Evolutionary conservation across 64 coral and sea anemone species (phyloP), one percentile per base, ranked within the genome.

Genomic region (Actinia equina): DNA sequence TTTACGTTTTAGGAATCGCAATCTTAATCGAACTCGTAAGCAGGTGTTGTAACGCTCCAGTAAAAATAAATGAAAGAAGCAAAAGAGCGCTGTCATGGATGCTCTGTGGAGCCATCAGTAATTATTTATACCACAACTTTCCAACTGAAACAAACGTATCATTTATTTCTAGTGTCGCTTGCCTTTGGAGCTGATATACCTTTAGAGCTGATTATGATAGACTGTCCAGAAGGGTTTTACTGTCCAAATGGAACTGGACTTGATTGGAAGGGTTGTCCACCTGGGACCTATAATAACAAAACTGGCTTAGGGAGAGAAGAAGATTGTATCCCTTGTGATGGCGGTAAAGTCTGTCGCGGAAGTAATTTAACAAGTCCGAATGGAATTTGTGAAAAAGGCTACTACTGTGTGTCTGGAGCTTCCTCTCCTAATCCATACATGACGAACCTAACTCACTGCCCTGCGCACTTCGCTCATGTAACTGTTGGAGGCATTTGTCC

Each of bases 191-290:
- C 20, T 22, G 63, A 65, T 93, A 78, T 79, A 78, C 79, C 6
- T 94, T 20, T 22, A 20, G 14, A 81, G 7, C 37, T 2, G 6
- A 81, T 81, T 17, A 81, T 89, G 53, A 83, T 44, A 17, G 84
- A 88, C 87, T 99, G 97, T 80, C 97, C 93, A 58, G 71, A 43
- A 42, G 97, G 97, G 1, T 99, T 55, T 77, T 99, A 85, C 54
- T 99, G 97, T 54, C 97, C 97, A 27, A 99, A 99, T 61, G 91
- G 93, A n/a, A 99, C 97, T 16, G 97, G 97, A 0, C 88, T 12
- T 55, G 88, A 95, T 65, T 95, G 93, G 97, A 92, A 67, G 26
- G 62, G 89, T 20, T 99, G 97, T 77, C 97, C 97, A n/a, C 80
- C 93, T 41, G 97, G 97, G 41, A 91, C 97, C 43, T 99, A 95